Conservation (phyloP, 2,797 vertebrate species). For the Hafferia zeledoni region DNA sequence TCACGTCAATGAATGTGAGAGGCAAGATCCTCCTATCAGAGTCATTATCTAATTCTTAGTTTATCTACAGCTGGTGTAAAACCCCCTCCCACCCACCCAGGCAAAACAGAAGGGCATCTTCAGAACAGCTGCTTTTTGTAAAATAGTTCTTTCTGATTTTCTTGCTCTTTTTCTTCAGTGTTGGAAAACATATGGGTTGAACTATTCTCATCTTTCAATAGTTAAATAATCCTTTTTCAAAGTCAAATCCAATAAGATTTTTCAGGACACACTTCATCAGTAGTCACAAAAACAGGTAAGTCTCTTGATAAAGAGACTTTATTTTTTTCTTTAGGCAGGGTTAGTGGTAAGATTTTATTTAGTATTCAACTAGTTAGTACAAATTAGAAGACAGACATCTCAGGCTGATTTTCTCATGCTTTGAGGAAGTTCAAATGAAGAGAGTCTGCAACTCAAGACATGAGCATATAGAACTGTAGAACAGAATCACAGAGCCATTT, state of each 20-base stretch:
- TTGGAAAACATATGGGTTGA: background rate
- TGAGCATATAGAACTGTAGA: background rate
- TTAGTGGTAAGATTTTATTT: fast-evolving
- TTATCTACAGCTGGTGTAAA: background rate
- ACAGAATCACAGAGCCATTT: background rate
- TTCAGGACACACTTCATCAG: background rate
- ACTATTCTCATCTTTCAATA: background rate
- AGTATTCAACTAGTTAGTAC: background rate
- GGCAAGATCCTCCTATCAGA: background rate
- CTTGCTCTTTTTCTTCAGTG: background rate
- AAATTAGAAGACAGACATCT: background rate
- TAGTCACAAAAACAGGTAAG: background rate
- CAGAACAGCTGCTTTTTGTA: background rate
- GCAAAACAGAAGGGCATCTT: background rate
- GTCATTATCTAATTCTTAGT: background rate
- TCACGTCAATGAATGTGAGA: background rate
- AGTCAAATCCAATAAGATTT: background rate
- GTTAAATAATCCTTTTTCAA: background rate
- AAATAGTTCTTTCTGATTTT: background rate
- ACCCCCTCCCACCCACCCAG: fast-evolving
- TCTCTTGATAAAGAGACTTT: background rate
- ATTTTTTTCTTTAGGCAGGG: background rate
- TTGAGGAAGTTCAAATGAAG: background rate
- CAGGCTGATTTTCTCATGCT: background rate
- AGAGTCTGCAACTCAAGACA: background rate